Conservation (phyloP, 2,113 vertebrate species). For the Cynoglossus semilaevis region DNA sequence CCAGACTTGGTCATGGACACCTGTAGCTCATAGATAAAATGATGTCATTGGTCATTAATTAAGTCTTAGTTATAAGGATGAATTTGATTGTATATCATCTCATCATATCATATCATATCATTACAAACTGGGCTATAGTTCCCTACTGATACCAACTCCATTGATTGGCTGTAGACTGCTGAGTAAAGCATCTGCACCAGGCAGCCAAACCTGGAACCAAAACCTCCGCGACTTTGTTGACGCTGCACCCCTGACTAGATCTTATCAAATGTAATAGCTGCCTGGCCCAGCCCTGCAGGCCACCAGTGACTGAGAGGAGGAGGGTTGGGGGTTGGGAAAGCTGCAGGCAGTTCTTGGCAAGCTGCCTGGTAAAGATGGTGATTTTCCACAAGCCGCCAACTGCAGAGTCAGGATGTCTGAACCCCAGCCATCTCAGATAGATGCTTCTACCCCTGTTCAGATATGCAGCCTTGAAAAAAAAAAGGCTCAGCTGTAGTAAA, state of each 20-base stretch:
- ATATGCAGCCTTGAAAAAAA: constrained; percentile 36
- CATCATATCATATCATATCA: constrained; percentile 4
- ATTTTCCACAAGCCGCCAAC: constrained; percentile 70
- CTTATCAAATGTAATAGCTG: constrained; percentile 68
- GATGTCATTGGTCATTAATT: too few relatives aligned
- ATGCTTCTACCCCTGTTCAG: constrained; percentile 37
- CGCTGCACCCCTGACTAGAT: constrained; percentile 62
- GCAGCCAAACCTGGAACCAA: constrained; percentile 46
- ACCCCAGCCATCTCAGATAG: constrained; percentile 46
- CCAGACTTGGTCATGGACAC: too few relatives aligned
- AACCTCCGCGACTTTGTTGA: constrained; percentile 57
- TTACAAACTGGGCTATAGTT: constrained; percentile 25
- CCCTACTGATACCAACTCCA: constrained; percentile 10
- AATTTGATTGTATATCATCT: too few relatives aligned
- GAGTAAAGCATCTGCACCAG: constrained; percentile 44
- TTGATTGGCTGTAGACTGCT: constrained; percentile 40
- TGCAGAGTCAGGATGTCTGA: constrained; percentile 63
- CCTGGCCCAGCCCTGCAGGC: constrained; percentile 53
- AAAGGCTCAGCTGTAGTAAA: constrained; percentile 50
- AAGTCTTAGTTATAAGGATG: too few relatives aligned
- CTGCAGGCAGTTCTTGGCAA: constrained; percentile 42
- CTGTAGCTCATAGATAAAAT: too few relatives aligned
- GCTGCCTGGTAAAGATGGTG: constrained; percentile 63
- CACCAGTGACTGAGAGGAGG: constrained; percentile 12
- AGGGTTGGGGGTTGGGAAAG: not conserved